Evolutionary conservation across 2,797 vertebrate genomes (phyloP).

Genomic region (Falco cherrug): DNA sequence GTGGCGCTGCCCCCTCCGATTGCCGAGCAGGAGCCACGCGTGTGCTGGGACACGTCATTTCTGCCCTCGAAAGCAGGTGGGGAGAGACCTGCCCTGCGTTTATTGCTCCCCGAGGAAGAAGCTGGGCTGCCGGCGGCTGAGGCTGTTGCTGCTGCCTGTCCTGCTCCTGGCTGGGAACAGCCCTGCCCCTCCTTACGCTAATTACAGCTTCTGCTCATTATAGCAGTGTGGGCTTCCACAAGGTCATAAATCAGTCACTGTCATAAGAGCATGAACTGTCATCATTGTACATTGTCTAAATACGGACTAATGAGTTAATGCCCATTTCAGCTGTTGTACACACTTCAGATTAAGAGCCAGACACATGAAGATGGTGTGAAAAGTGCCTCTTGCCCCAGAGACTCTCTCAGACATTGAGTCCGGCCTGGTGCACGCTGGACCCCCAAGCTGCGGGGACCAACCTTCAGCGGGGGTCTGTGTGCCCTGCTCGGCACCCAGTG

Average conservation of each 20-base stretch:
- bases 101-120: neutral
- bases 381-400: neutral
- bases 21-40: fast-evolving
- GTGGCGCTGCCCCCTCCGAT: neutral
- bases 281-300: neutral
- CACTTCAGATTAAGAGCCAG: neutral
- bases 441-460: neutral
- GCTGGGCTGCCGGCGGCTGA: neutral
- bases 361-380: neutral
- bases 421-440: fast-evolving
- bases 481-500: neutral
- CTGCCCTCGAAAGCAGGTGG: fast-evolving
- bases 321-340: neutral
- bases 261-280: neutral
- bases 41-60: neutral
- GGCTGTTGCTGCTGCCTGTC: neutral
- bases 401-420: neutral
- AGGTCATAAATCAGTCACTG: neutral
- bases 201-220: neutral
- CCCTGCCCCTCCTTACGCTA: neutral
- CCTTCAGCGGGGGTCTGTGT: too few relatives aligned
- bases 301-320: neutral
- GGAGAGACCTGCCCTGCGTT: neutral
- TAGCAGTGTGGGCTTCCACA: neutral
- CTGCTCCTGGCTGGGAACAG: neutral